Conservation (phyloP, 2,888 invertebrate species). For the Theretra japonica region DNA sequence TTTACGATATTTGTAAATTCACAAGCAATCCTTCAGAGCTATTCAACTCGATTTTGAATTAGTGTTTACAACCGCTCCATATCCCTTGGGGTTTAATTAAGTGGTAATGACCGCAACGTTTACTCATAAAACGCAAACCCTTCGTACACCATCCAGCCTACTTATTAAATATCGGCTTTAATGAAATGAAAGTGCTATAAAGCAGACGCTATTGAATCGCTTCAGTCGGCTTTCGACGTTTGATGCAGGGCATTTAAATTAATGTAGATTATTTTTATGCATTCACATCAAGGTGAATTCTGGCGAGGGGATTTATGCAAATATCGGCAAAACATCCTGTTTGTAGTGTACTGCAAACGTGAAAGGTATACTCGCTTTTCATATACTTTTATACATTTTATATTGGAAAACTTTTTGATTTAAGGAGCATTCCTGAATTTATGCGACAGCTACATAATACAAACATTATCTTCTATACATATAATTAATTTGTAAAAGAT, state of each 20-base stretch:
- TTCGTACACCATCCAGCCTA: constrained; percentile 48
- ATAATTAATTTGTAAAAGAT: too few relatives aligned
- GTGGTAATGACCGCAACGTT: constrained; percentile 48
- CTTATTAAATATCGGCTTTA: constrained; percentile 44
- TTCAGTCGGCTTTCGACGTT: constrained; percentile 10
- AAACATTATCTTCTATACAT: too few relatives aligned
- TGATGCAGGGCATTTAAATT: constrained; percentile 11
- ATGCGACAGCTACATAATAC: too few relatives aligned
- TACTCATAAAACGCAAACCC: constrained; percentile 43
- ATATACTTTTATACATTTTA: too few relatives aligned
- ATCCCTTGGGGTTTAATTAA: constrained; percentile 52
- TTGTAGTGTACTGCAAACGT: too few relatives aligned
- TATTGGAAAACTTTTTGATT: too few relatives aligned
- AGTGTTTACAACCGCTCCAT: constrained; percentile 38
- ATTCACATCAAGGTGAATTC: neutral
- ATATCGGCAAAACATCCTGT: neutral
- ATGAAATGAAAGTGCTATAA: constrained; percentile 37
- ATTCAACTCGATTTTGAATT: constrained; percentile 34
- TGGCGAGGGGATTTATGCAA: neutral
- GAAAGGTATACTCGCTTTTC: too few relatives aligned
- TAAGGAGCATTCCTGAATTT: too few relatives aligned
- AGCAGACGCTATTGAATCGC: constrained; percentile 8
- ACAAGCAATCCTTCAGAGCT: constrained; percentile 15
- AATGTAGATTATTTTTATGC: constrained; percentile 7
- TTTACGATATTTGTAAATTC: constrained; percentile 16